These are phyloP conservation scores for Trachemys scripta DNA, from an alignment of 2,113 vertebrate genomes.

Conservation along the genomic window DNA sequence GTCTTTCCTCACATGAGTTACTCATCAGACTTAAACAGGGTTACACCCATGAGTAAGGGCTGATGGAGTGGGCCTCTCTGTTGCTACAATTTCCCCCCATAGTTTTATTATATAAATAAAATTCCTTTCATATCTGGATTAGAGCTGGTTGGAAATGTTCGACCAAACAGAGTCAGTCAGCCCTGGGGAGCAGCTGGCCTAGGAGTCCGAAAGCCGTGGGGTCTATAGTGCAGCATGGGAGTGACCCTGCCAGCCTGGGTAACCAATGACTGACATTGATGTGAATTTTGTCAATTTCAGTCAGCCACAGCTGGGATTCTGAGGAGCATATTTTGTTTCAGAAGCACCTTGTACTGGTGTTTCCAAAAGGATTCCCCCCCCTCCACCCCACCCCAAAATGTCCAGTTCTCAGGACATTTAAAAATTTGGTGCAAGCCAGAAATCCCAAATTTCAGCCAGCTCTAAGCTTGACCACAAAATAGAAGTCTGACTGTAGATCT, in stretches of 20 bases:
- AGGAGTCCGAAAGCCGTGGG: neutral
- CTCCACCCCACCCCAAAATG: too few species aligned
- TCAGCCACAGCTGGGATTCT: neutral
- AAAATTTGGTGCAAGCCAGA: neutral
- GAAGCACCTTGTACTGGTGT: neutral
- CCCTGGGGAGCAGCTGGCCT: neutral
- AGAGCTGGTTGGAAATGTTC: neutral
- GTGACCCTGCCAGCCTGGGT: neutral
- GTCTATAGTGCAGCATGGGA: neutral
- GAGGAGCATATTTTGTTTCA: neutral
- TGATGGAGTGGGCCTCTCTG: neutral
- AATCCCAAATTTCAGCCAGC: neutral
- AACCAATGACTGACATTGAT: neutral
- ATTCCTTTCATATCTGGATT: neutral
- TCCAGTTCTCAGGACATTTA: neutral
- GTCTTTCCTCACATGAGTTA: neutral
- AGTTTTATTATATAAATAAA: neutral
- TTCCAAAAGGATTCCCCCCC: neutral
- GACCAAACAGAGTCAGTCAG: neutral
- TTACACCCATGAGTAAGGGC: neutral
- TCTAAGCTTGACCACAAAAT: neutral
- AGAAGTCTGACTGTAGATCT: neutral
- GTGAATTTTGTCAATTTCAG: neutral
- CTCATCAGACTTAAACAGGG: neutral
- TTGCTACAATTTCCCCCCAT: neutral